phyloP scores from a whole-genome alignment of 1,140 invertebrate genomes.

The Bombus turneri region DNA sequence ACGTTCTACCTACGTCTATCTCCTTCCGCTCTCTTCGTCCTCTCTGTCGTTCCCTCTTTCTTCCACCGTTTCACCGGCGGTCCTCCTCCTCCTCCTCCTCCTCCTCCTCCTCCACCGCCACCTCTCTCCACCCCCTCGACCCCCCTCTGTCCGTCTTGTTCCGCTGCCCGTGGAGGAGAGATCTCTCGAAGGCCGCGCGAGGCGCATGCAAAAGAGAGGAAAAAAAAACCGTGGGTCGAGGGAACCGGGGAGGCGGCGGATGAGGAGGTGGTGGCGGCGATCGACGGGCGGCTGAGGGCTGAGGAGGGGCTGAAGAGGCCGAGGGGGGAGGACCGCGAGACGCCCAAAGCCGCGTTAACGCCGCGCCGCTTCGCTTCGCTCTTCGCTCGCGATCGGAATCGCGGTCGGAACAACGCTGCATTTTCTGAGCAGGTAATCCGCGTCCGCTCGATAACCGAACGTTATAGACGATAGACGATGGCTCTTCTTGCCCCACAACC shows the following conservation, averaged over 20 bases:
- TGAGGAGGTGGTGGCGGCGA: constrained; percentile 14
- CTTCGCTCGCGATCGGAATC: constrained; percentile 49
- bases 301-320: constrained; percentile 15
- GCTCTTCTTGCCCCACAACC: background rate
- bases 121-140: background rate
- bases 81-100: background rate
- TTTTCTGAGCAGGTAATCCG: constrained; percentile 25
- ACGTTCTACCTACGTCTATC: constrained; percentile 43
- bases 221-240: background rate
- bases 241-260: constrained; percentile 13
- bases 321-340: constrained; percentile 52
- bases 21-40: constrained; percentile 19
- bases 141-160: constrained; percentile 38
- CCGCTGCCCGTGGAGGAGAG: constrained; percentile 54
- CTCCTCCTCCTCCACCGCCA: background rate
- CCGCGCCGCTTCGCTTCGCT: constrained; percentile 49
- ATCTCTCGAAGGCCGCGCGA: constrained; percentile 68
- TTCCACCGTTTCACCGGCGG: background rate
- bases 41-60: background rate
- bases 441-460: constrained; percentile 57
- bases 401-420: constrained; percentile 52
- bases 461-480: background rate
- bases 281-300: background rate
- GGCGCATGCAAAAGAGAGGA: constrained; percentile 69
- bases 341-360: constrained; percentile 70